A percentile compares a stretch with the other conserved stretches of the same genome.
These are phyloP conservation scores for Herminia tarsipennalis DNA, from an alignment of 2,888 invertebrate genomes.

Conservation along the genomic window DNA sequence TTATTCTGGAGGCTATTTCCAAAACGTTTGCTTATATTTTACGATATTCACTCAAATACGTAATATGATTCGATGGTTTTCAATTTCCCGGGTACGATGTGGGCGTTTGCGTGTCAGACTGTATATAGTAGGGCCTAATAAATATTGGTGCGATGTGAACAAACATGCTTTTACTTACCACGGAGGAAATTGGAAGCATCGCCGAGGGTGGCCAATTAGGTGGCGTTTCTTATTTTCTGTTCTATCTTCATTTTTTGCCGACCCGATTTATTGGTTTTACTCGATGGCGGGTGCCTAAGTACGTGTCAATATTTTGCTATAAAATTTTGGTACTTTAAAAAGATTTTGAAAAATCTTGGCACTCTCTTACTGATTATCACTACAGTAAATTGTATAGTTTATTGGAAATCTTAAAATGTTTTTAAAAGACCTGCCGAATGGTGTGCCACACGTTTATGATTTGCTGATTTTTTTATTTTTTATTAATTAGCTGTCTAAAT, in stretches of 20 bases:
- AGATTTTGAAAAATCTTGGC: too few relatives aligned
- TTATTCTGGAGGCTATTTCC: conserved; percentile 59
- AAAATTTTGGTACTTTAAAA: too few relatives aligned
- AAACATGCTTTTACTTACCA: conserved; percentile 33
- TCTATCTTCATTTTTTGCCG: conserved; percentile 8
- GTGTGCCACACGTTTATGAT: too few relatives aligned
- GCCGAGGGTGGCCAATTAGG: conserved; percentile 37
- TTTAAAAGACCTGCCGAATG: too few relatives aligned
- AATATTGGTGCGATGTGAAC: conserved; percentile 31
- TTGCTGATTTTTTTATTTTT: too few relatives aligned
- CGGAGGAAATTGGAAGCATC: conserved; percentile 34
- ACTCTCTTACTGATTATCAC: too few relatives aligned
- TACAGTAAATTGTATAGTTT: too few relatives aligned
- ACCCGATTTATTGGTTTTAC: conserved; percentile 30
- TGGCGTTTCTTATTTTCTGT: background rate
- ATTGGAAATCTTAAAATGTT: too few relatives aligned
- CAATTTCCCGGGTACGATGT: conserved; percentile 64
- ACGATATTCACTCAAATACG: conserved; percentile 64
- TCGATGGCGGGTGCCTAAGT: too few relatives aligned
- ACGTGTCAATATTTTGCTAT: too few relatives aligned
- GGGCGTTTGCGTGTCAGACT: conserved; percentile 33
- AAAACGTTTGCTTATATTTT: conserved; percentile 64
- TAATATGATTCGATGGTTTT: conserved; percentile 69
- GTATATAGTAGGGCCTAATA: conserved; percentile 32
- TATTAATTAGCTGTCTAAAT: too few relatives aligned